Percentiles rank a stretch among this genome's conserved stretches.
These are phyloP conservation scores for Clarias batrachus DNA, from an alignment of 2,113 vertebrate species.

Conservation along the genomic window DNA sequence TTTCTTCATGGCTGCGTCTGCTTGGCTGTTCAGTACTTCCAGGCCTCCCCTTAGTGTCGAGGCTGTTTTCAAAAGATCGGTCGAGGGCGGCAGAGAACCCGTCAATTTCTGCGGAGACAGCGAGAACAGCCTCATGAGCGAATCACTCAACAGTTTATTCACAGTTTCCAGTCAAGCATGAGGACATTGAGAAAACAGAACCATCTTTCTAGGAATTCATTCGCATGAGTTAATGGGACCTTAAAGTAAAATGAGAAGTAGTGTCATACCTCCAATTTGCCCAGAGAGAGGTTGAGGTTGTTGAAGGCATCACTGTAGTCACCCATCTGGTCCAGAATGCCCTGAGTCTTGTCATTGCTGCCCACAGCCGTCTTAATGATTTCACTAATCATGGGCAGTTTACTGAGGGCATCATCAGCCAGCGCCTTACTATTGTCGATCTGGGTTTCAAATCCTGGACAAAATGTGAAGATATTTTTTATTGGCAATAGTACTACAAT, in stretches of 20 bases:
- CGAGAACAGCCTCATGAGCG: slow-evolving; percentile 7
- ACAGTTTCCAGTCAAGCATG: background rate
- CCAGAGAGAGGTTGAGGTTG: slow-evolving; percentile 63
- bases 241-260: background rate
- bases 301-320: slow-evolving; percentile 59
- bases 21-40: slow-evolving; percentile 34
- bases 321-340: slow-evolving; percentile 62
- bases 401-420: slow-evolving; percentile 78
- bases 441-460: slow-evolving; percentile 82
- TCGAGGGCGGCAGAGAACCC: slow-evolving; percentile 25
- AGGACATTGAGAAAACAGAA: background rate
- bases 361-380: slow-evolving; percentile 71
- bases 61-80: slow-evolving; percentile 42
- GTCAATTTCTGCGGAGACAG: slow-evolving; percentile 48
- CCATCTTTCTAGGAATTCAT: background rate
- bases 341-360: slow-evolving; percentile 67
- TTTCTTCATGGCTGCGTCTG: accelerated
- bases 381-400: slow-evolving; percentile 74
- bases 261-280: slow-evolving; percentile 75
- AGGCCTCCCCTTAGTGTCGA: slow-evolving; percentile 48
- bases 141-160: background rate
- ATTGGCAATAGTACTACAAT: background rate
- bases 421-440: slow-evolving; percentile 69
- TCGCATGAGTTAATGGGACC: background rate
- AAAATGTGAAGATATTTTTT: background rate